phyloP scores from a whole-genome alignment of 2,888 invertebrate species.

The Rotaria magnacalcarata region DNA sequence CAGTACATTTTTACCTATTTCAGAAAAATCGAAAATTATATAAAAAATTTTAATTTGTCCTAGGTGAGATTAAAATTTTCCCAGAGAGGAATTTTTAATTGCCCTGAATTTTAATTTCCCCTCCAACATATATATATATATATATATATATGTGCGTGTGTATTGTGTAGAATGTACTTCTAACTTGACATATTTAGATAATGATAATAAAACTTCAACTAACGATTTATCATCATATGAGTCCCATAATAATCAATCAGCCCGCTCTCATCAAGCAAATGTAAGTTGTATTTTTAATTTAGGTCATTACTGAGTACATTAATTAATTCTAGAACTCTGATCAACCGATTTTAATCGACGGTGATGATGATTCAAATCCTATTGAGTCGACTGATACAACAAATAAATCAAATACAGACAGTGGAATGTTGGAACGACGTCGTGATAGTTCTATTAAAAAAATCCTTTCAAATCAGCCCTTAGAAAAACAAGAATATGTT shows the following conservation, averaged over 20 bases:
- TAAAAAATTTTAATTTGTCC: too few species aligned
- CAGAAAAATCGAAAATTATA: too few species aligned
- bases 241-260: neutral
- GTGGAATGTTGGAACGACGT: neutral
- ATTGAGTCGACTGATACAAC: neutral
- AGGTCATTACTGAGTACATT: neutral
- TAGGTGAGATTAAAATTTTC: too few species aligned
- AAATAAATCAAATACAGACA: neutral
- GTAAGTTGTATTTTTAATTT: neutral
- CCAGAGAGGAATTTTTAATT: too few species aligned
- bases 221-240: neutral
- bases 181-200: neutral
- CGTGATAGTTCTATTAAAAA: constrained; percentile 1
- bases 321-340: neutral
- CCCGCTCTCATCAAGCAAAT: neutral
- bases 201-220: neutral
- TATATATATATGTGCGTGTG: too few species aligned
- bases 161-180: too few species aligned
- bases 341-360: neutral
- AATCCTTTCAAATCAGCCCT: neutral
- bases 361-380: neutral
- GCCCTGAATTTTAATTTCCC: too few species aligned
- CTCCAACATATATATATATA: too few species aligned
- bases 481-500: constrained; percentile 16
- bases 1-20: too few species aligned